Evolutionary conservation across 2,888 invertebrate genomes (phyloP).

Genomic region (Brachyptera putata): DNA sequence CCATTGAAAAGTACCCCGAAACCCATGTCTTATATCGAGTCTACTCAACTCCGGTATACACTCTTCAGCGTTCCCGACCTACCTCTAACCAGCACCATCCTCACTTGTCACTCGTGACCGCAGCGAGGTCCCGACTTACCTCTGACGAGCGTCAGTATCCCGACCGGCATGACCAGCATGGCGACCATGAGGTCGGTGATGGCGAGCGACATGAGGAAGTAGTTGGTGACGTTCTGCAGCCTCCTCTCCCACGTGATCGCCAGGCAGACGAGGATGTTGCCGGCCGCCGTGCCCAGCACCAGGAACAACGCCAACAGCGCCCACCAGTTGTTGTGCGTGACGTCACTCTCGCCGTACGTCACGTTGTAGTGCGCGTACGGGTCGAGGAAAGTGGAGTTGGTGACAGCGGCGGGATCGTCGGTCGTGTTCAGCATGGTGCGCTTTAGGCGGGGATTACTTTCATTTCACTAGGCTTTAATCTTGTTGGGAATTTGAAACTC

Average conservation of each 20-base stretch:
- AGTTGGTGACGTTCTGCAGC: constrained; percentile 94
- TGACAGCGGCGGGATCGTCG: background rate
- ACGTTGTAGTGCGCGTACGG: no score
- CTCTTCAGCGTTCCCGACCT: no score
- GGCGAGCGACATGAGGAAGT: constrained; percentile 92
- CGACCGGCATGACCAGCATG: constrained; percentile 91
- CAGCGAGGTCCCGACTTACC: constrained; percentile 54
- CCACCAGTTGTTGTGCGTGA: constrained; percentile 68
- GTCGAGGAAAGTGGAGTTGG: no score
- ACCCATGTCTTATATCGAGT: no score
- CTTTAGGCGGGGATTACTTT: no score
- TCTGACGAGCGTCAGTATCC: constrained; percentile 73
- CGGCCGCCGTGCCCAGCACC: constrained; percentile 82
- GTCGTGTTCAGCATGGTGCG: background rate
- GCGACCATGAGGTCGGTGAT: constrained; percentile 94
- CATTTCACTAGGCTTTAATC: no score
- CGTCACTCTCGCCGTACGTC: constrained; percentile 38
- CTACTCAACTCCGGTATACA: no score
- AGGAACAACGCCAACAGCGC: constrained; percentile 70
- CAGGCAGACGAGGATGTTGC: constrained; percentile 89
- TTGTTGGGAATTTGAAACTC: no score
- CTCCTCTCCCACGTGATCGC: constrained; percentile 89
- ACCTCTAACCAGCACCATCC: no score
- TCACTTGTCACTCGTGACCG: no score
- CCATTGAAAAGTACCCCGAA: no score